Base-by-base conservation (phyloP, 2,113 vertebrate genomes). In the Nibea coibor region DNA sequence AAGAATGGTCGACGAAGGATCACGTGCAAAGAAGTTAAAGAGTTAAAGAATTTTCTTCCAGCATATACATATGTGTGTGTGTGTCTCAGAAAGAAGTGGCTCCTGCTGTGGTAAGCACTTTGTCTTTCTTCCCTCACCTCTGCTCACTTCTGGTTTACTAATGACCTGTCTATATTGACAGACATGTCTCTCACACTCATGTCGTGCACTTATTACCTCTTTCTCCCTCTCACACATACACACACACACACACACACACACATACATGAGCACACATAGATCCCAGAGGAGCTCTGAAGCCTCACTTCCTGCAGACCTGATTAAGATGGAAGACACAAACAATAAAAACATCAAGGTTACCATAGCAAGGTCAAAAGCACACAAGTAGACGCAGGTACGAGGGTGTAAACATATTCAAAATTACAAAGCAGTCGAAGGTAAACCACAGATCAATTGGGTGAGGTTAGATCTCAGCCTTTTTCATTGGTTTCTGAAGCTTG, bases 321-420 rank as follows among this genome's bases (percentile, higher is more conserved):
- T 93, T 87, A 90, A 89, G 84, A 87, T 82, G 79, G 66, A 89
- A 75, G 69, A 92, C 72, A 82, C 72, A 89, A 89, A 87, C 63
- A 75, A 87, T 59, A 80, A 81, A 85, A 89, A 87, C 47, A 84
- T 20, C 59, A 76, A 82, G 84, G 90, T 92, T 89, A 78, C 66
- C 31, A 71, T 24, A 53, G 65, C 73, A 89, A 87, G 87, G 88
- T 91, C 91, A 93, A 80, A 31, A 77, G 72, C 76, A 71, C 58
- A 35, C 16, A 42, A 45, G 72, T 74, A 75, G 72, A 91, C 17
- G 79, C 66, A 69, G 47, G 58, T 75, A 82, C 7, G 19, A 65
- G 19, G 24, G 56, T 72, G 59, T 31, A 56, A 75, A 80, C 47
- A 70, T 11, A 78, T 75, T 64, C 19, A 67, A 70, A 72, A 53